These are phyloP conservation scores for Dipodomys merriami DNA, from an alignment of 2,113 vertebrate species.

Conservation along the genomic window DNA sequence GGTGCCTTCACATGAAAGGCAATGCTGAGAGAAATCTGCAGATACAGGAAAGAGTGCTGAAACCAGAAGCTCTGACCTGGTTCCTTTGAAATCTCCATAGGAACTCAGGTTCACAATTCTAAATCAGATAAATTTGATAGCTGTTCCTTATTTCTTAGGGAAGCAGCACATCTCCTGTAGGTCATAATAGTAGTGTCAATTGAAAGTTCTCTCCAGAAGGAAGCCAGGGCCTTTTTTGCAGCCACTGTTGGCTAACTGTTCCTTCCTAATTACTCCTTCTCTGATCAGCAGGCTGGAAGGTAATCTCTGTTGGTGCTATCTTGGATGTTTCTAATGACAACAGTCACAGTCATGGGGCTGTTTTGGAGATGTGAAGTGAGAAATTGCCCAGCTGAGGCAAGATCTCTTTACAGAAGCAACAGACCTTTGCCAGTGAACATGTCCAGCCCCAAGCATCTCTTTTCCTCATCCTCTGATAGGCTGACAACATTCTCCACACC, in stretches of 20 bases:
- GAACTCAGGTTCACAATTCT: background rate
- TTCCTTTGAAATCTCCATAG: conserved; percentile 48
- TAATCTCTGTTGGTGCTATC: background rate
- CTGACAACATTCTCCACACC: background rate
- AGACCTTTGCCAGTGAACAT: background rate
- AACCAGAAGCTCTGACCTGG: conserved; percentile 57
- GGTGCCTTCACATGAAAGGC: conserved; percentile 48
- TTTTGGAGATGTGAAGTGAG: background rate
- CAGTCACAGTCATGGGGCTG: background rate
- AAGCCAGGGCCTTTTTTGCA: background rate
- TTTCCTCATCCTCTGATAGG: background rate
- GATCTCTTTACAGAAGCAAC: background rate
- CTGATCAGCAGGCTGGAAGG: background rate
- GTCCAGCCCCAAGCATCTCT: background rate
- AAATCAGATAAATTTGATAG: conserved; percentile 42
- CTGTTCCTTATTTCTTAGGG: conserved; percentile 42
- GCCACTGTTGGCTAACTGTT: background rate
- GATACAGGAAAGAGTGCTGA: conserved; percentile 30
- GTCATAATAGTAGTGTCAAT: background rate
- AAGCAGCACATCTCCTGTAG: background rate
- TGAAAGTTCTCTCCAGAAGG: conserved; percentile 32
- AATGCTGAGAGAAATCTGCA: background rate
- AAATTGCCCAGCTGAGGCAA: background rate
- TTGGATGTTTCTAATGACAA: background rate
- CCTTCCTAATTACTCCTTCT: background rate